Conservation (phyloP, 2,888 invertebrate genomes). For the Athripsodes cinereus region DNA sequence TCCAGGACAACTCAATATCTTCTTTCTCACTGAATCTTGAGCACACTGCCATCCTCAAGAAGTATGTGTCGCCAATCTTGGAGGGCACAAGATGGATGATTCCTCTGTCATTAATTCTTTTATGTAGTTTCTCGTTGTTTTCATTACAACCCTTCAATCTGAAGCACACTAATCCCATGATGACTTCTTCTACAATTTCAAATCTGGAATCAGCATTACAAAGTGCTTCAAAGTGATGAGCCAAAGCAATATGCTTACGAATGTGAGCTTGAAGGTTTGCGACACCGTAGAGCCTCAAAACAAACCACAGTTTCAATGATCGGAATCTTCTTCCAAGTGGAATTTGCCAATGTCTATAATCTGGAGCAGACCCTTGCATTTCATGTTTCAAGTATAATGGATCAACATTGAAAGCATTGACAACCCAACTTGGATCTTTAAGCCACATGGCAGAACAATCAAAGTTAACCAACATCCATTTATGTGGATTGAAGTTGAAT, state of each 20-base stretch:
- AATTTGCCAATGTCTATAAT: slow-evolving; percentile 97
- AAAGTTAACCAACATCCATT: slow-evolving; percentile 98
- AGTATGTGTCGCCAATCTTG: slow-evolving; percentile 75
- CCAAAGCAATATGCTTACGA: slow-evolving; percentile 76
- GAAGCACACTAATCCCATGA: slow-evolving; percentile 96
- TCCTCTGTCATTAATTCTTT: slow-evolving; percentile 82
- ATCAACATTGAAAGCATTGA: slow-evolving; percentile 95
- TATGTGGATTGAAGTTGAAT: slow-evolving; percentile 98
- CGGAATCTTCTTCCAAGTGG: slow-evolving; percentile 90
- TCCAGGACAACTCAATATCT: slow-evolving; percentile 84
- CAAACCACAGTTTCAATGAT: slow-evolving; percentile 93
- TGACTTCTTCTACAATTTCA: slow-evolving; percentile 82
- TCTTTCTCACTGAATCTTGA: slow-evolving; percentile 73
- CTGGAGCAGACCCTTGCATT: slow-evolving; percentile 82
- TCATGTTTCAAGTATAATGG: slow-evolving; percentile 95
- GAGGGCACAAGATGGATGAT: slow-evolving; percentile 91
- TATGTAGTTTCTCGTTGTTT: slow-evolving; percentile 71
- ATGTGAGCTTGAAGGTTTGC: slow-evolving; percentile 83
- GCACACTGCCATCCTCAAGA: slow-evolving; percentile 85
- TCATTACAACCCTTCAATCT: slow-evolving; percentile 82
- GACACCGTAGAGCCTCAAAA: slow-evolving; percentile 81
- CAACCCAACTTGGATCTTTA: slow-evolving; percentile 81
- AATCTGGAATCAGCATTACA: slow-evolving; percentile 75
- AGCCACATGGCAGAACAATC: slow-evolving; percentile 99
- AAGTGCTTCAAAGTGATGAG: slow-evolving; percentile 79